These are phyloP conservation scores for Bicyclus anynana DNA, from an alignment of 1,140 invertebrate genomes.

Conservation along the genomic window DNA sequence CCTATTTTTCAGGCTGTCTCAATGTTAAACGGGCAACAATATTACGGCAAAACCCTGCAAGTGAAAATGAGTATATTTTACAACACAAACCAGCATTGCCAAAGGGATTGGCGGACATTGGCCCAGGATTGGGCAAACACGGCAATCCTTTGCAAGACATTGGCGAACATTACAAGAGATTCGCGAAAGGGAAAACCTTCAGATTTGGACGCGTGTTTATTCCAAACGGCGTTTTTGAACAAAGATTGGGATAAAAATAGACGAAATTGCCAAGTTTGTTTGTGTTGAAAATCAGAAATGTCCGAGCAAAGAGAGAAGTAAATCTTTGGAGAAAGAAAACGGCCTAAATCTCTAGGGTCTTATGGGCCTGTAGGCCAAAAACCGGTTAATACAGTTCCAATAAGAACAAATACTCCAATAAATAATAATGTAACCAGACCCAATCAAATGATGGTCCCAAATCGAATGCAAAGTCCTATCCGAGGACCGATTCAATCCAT, in stretches of 20 bases:
- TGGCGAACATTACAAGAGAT: slow-evolving; percentile 47
- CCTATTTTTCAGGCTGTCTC: slow-evolving; percentile 64
- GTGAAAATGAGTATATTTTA: slow-evolving; percentile 34
- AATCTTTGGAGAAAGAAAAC: background rate
- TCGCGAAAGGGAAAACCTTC: slow-evolving; percentile 33
- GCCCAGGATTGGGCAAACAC: slow-evolving; percentile 41
- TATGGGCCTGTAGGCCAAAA: background rate
- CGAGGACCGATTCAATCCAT: background rate
- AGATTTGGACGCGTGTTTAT: slow-evolving; percentile 29
- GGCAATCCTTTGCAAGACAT: slow-evolving; percentile 49
- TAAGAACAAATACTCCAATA: too few relatives aligned
- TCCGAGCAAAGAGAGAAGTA: too few relatives aligned
- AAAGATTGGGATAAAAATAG: background rate
- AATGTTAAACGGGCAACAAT: slow-evolving; percentile 50
- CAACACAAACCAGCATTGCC: slow-evolving; percentile 34
- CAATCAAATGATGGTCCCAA: background rate
- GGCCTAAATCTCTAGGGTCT: too few relatives aligned
- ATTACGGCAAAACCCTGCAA: slow-evolving; percentile 42
- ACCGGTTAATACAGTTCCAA: background rate
- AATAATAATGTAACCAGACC: background rate
- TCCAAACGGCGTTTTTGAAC: slow-evolving; percentile 13
- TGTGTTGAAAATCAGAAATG: background rate
- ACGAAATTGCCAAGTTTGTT: background rate
- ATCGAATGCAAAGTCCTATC: slow-evolving; percentile 12
- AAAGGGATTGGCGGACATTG: slow-evolving; percentile 43